Conservation (phyloP, 1,140 invertebrate species). For the Condylostylus longicornis region DNA sequence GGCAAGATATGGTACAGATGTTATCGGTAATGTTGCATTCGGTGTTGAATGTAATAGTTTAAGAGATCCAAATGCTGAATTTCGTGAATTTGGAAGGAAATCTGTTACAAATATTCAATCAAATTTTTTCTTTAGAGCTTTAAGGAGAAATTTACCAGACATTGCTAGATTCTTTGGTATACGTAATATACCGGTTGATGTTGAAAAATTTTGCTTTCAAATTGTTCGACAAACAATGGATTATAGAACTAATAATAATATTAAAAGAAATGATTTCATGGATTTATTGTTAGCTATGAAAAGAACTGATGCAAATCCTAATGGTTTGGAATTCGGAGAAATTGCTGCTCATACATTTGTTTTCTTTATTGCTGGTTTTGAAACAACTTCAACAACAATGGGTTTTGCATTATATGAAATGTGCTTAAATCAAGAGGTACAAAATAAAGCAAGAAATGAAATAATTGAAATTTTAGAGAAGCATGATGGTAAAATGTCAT, state of each 20-base stretch:
- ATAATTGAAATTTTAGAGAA: slow-evolving; percentile 21
- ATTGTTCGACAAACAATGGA: slow-evolving; percentile 20
- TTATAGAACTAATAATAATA: slow-evolving; percentile 22
- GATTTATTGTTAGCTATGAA: slow-evolving; percentile 20
- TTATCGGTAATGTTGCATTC: slow-evolving; percentile 37
- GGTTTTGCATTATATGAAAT: slow-evolving; percentile 30
- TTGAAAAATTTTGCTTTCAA: slow-evolving; percentile 23
- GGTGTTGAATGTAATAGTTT: slow-evolving; percentile 36
- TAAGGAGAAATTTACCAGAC: slow-evolving; percentile 14
- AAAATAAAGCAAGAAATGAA: slow-evolving; percentile 34
- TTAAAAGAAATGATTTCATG: slow-evolving; percentile 23
- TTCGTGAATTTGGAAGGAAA: slow-evolving; percentile 26
- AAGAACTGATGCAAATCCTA: slow-evolving; percentile 6
- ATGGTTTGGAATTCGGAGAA: slow-evolving; percentile 6
- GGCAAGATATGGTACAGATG: slow-evolving; percentile 44
- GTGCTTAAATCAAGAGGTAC: slow-evolving; percentile 31
- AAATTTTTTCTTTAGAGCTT: slow-evolving; percentile 5
- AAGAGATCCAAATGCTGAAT: slow-evolving; percentile 32
- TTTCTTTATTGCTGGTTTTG: slow-evolving; percentile 15
- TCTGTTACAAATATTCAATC: slow-evolving; percentile 16
- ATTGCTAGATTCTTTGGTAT: slow-evolving; percentile 11
- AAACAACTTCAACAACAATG: slow-evolving; percentile 23
- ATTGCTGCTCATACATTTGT: slow-evolving; percentile 12
- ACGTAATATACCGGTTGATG: slow-evolving; percentile 11
- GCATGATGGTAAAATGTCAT: slow-evolving; percentile 19